Evolutionary conservation across 2,888 invertebrate genomes (phyloP).

Genomic region (Suillia variegata): DNA sequence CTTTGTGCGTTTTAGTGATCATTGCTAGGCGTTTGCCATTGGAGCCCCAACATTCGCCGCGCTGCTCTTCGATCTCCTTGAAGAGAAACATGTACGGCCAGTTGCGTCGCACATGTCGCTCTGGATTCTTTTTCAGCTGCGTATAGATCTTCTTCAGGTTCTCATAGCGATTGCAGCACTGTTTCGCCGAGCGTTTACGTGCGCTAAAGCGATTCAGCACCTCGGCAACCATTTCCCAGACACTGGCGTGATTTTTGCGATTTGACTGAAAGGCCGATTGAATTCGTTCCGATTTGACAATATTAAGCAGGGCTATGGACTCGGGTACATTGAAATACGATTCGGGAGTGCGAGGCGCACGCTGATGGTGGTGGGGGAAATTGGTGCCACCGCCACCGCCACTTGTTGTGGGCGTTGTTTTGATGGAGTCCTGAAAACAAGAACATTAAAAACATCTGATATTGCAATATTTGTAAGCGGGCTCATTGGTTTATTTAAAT

Average conservation of each 20-base stretch:
- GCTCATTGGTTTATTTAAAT: too few species aligned
- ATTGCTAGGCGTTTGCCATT: constrained; percentile 56
- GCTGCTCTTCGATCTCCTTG: constrained; percentile 60
- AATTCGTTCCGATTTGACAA: constrained; percentile 59
- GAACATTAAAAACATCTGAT: too few species aligned
- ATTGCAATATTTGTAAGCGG: too few species aligned
- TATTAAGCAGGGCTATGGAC: constrained; percentile 58
- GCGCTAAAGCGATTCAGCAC: constrained; percentile 58
- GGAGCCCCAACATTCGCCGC: constrained; percentile 60
- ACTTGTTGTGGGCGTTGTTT: constrained; percentile 41
- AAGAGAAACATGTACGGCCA: constrained; percentile 60
- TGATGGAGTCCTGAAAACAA: constrained; percentile 47
- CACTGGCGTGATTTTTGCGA: constrained; percentile 60
- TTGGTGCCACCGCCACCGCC: too few species aligned
- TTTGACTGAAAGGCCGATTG: constrained; percentile 61
- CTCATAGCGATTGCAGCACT: constrained; percentile 60
- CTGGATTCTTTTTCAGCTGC: constrained; percentile 59
- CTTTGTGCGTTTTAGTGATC: constrained; percentile 55
- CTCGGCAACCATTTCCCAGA: constrained; percentile 61
- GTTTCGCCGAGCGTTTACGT: constrained; percentile 58
- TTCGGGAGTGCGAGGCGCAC: constrained; percentile 59
- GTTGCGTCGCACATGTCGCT: constrained; percentile 58
- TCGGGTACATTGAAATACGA: constrained; percentile 61
- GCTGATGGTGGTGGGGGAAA: constrained; percentile 59
- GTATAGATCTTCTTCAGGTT: constrained; percentile 61